Evolutionary conservation across 2,113 vertebrate genomes (phyloP).

Genomic region (Zapus hudsonius): DNA sequence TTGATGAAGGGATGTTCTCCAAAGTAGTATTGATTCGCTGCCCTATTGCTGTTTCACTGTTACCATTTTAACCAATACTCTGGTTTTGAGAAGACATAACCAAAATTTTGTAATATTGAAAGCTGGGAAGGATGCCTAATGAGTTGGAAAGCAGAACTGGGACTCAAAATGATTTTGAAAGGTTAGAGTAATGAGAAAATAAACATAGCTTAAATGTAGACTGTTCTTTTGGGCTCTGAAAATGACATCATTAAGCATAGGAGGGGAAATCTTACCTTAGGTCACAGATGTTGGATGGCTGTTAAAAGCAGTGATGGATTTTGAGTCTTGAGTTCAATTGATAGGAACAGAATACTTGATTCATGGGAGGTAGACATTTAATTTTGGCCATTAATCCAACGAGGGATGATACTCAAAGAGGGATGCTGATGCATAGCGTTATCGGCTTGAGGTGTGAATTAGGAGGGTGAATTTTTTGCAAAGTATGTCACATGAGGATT

Average conservation of each 20-base stretch:
- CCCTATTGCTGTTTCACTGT: not conserved
- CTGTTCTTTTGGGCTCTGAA: conserved; percentile 56
- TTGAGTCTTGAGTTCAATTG: not conserved
- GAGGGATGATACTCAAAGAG: not conserved
- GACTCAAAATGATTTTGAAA: conserved; percentile 50
- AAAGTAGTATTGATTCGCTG: not conserved
- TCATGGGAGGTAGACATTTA: not conserved
- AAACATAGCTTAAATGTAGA: conserved; percentile 39
- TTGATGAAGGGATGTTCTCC: not conserved
- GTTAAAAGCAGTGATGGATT: not conserved
- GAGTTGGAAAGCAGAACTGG: conserved; percentile 53
- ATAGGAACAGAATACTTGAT: not conserved
- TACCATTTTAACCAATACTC: not conserved
- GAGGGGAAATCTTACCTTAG: conserved; percentile 29
- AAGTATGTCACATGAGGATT: conserved; percentile 1
- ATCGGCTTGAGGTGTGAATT: not conserved
- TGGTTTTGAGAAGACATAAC: conserved; percentile 44
- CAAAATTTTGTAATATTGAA: conserved; percentile 44
- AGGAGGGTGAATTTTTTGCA: conserved; percentile 17
- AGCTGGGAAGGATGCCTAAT: conserved; percentile 49
- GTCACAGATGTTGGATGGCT: not conserved
- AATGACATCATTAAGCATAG: conserved; percentile 11
- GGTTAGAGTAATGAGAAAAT: conserved; percentile 39
- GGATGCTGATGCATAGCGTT: not conserved
- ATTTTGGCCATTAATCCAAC: conserved; percentile 4